phyloP scores from a whole-genome alignment of 2,888 invertebrate species.

The Trichogramma evanescens region DNA sequence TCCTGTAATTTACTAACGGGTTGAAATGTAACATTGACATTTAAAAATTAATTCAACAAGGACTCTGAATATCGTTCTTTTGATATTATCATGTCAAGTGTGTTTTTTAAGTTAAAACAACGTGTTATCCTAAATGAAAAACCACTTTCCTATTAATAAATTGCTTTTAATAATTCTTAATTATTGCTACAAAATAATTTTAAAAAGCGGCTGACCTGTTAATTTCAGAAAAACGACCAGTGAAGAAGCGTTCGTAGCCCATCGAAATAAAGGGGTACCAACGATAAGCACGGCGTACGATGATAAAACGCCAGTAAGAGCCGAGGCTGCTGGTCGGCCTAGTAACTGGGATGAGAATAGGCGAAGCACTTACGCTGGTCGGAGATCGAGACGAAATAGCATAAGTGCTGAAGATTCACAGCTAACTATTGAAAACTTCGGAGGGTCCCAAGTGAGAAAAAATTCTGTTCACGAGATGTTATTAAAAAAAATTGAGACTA shows the following conservation, averaged over 20 bases:
- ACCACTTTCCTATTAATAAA: too few relatives aligned
- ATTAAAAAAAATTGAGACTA: slow-evolving; percentile 25
- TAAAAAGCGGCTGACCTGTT: too few relatives aligned
- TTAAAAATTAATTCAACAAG: too few relatives aligned
- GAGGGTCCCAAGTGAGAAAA: slow-evolving; percentile 65
- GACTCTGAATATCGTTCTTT: too few relatives aligned
- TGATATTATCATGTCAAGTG: too few relatives aligned
- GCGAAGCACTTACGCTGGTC: slow-evolving; percentile 69
- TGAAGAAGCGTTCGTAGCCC: slow-evolving; percentile 73
- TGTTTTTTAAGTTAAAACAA: too few relatives aligned
- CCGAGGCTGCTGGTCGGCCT: slow-evolving; percentile 73
- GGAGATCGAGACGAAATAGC: slow-evolving; percentile 78
- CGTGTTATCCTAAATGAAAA: too few relatives aligned
- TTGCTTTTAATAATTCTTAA: too few relatives aligned
- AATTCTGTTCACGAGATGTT: slow-evolving; percentile 23
- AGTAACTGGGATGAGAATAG: slow-evolving; percentile 75
- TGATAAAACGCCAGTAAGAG: slow-evolving; percentile 49
- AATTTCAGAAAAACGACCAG: slow-evolving; percentile 42
- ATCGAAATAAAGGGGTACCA: slow-evolving; percentile 70
- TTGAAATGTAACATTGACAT: too few relatives aligned
- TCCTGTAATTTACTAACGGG: too few relatives aligned
- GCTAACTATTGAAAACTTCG: slow-evolving; percentile 86
- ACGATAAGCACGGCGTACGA: slow-evolving; percentile 63
- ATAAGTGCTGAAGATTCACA: slow-evolving; percentile 75
- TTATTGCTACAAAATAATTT: too few relatives aligned